Conservation (phyloP, 2,113 vertebrate species). For the Terrapene triunguis region DNA sequence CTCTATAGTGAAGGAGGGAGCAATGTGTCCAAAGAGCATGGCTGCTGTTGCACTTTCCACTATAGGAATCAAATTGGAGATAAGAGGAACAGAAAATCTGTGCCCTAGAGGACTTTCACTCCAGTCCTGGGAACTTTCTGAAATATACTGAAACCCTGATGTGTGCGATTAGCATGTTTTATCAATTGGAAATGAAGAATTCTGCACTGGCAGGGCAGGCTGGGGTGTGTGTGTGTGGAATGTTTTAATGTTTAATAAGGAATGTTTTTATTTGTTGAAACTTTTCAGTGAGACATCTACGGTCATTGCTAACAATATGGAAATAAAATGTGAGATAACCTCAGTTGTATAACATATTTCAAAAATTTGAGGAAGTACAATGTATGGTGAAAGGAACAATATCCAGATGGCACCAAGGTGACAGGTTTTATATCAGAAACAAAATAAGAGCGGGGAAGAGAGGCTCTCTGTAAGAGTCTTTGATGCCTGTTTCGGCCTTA, state of each 20-base stretch:
- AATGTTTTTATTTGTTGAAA: constrained; percentile 30
- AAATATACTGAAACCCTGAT: neutral
- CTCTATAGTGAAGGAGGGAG: neutral
- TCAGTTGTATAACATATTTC: constrained; percentile 1
- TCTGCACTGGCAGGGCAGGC: neutral
- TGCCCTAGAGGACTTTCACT: neutral
- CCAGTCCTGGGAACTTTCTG: neutral
- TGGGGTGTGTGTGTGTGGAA: neutral
- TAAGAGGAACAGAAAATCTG: neutral
- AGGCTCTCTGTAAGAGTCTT: constrained; percentile 39
- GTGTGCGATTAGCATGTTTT: neutral
- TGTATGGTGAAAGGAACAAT: constrained; percentile 44
- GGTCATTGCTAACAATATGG: constrained; percentile 23
- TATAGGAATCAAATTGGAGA: neutral
- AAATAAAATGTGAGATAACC: constrained; percentile 57
- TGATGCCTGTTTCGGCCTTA: constrained; percentile 48
- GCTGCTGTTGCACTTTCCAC: neutral
- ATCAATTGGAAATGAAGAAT: neutral
- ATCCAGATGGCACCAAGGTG: constrained; percentile 72
- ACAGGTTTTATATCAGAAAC: constrained; percentile 62
- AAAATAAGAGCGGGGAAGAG: constrained; percentile 30
- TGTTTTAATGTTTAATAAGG: neutral
- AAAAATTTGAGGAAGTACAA: constrained; percentile 2
- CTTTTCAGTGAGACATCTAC: neutral
- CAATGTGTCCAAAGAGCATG: neutral